Evolutionary conservation across 2,888 invertebrate species (phyloP).

Genomic region (Gastracanthus pulcherrimus): DNA sequence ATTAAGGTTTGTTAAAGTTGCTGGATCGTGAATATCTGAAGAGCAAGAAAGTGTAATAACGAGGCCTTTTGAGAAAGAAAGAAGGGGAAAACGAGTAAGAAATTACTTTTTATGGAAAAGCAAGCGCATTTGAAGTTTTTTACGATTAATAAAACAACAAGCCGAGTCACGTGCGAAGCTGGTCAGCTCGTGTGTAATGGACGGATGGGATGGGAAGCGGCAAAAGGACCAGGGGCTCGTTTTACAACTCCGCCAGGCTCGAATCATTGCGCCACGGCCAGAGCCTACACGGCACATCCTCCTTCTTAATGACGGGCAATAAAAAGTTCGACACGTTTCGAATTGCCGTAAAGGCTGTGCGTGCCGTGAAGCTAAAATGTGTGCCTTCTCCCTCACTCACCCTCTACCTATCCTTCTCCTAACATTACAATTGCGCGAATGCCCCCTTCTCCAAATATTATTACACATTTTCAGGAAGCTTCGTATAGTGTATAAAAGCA

Average conservation of each 20-base stretch:
- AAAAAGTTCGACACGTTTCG: slow-evolving; percentile 63
- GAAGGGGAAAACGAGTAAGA: neutral
- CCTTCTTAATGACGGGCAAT: slow-evolving; percentile 62
- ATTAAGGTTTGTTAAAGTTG: too few species aligned
- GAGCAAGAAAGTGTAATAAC: slow-evolving; percentile 1
- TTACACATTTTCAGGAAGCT: too few species aligned
- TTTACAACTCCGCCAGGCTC: slow-evolving; percentile 36
- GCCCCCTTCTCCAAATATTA: neutral
- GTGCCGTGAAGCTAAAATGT: slow-evolving; percentile 60
- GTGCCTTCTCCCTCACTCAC: neutral
- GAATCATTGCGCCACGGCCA: too few species aligned
- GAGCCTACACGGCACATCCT: slow-evolving; percentile 46
- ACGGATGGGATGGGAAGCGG: neutral
- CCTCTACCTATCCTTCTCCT: neutral
- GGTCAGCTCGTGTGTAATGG: slow-evolving; percentile 46
- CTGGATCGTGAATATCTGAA: too few species aligned
- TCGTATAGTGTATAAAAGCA: too few species aligned
- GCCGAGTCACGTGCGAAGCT: slow-evolving; percentile 42
- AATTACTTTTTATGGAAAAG: slow-evolving; percentile 49
- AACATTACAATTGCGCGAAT: neutral
- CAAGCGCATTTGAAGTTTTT: slow-evolving; percentile 41
- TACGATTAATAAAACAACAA: slow-evolving; percentile 54
- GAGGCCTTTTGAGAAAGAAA: neutral
- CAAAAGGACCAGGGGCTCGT: slow-evolving; percentile 19
- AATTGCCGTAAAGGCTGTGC: slow-evolving; percentile 60